Conservation (phyloP, 2,888 invertebrate species). For the Rhamnusium bicolor region DNA sequence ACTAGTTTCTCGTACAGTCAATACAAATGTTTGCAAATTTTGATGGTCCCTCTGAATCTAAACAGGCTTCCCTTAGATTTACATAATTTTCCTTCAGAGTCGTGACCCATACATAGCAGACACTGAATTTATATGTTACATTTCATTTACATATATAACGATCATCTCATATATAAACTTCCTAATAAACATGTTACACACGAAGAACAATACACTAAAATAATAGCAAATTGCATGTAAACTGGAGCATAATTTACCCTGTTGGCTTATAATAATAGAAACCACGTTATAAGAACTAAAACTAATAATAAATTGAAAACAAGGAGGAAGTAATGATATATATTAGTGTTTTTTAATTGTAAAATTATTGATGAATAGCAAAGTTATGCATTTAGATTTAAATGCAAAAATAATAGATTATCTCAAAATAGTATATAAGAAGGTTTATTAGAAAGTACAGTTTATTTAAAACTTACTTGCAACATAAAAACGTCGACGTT, state of each 20-base stretch:
- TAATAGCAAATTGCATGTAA: slow-evolving; percentile 28
- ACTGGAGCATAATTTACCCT: slow-evolving; percentile 10
- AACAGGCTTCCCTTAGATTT: slow-evolving; percentile 45
- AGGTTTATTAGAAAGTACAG: no score
- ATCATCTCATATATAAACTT: slow-evolving; percentile 53
- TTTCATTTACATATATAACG: slow-evolving; percentile 57
- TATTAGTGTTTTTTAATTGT: no score
- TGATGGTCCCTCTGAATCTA: slow-evolving; percentile 43
- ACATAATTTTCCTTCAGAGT: slow-evolving; percentile 47
- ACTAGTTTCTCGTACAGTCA: slow-evolving; percentile 34
- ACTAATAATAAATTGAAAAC: no score
- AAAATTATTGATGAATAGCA: no score
- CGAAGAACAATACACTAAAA: slow-evolving; percentile 38
- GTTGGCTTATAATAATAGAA: slow-evolving; percentile 12
- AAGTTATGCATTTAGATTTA: no score
- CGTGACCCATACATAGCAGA: slow-evolving; percentile 47
- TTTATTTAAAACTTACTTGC: no score
- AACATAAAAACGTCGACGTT: no score
- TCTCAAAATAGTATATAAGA: no score
- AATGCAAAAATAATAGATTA: no score
- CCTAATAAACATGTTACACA: slow-evolving; percentile 45
- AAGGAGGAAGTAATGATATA: no score
- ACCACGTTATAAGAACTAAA: background rate
- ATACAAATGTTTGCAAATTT: slow-evolving; percentile 48
- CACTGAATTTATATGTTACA: slow-evolving; percentile 49